Conservation (phyloP, 2,797 vertebrate species). For the Anas flavirostris region DNA sequence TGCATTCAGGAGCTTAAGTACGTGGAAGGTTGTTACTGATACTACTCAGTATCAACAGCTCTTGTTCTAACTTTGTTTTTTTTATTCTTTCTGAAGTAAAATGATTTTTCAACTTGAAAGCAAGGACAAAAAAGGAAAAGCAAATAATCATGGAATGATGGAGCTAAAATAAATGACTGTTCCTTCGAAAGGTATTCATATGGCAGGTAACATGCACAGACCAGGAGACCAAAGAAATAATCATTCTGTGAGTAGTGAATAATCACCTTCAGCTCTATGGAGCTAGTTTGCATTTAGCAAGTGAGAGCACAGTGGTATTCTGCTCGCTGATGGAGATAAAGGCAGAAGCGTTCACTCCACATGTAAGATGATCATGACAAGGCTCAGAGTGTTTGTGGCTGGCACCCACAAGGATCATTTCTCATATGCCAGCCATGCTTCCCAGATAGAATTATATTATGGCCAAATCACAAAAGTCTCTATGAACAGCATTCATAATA, state of each 20-base stretch:
- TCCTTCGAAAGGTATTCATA: neutral
- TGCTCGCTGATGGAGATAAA: neutral
- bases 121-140: neutral
- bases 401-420: neutral
- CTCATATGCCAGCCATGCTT: neutral
- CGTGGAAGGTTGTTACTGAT: neutral
- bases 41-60: neutral
- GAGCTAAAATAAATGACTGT: neutral
- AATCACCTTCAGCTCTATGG: neutral
- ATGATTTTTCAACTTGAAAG: neutral
- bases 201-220: rapidly evolving
- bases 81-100: neutral
- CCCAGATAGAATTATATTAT: neutral
- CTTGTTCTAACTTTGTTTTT: neutral
- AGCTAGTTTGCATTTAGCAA: neutral
- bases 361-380: neutral
- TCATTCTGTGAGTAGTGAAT: neutral
- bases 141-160: neutral
- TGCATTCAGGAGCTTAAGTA: neutral
- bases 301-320: neutral
- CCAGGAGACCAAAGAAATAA: neutral
- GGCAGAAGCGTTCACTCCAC: neutral
- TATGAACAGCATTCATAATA: neutral
- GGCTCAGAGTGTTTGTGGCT: neutral
- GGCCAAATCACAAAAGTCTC: neutral